phyloP scores from a whole-genome alignment of 30 jellyfish, hydroid and myxozoan genomes.

The Cassiopea andromeda region DNA sequence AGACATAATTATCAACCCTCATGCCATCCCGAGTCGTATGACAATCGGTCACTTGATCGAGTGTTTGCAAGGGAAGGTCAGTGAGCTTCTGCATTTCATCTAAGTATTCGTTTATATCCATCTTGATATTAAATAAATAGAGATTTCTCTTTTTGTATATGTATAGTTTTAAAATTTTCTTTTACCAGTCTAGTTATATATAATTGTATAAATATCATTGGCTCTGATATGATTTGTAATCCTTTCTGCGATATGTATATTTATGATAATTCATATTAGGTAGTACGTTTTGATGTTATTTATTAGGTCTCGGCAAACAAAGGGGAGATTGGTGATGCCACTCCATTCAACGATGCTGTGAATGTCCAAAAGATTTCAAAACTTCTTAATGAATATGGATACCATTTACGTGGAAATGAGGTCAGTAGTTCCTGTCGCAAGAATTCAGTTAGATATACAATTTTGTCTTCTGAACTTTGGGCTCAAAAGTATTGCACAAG shows the following conservation, averaged over 20 bases:
- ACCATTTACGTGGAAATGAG: slow-evolving; percentile 99
- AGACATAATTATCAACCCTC: slow-evolving; percentile 98
- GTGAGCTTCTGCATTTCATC: neutral
- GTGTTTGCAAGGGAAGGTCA: slow-evolving; percentile 98
- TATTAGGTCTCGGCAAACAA: slow-evolving; percentile 97
- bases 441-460: too few relatives aligned
- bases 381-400: slow-evolving; percentile 92
- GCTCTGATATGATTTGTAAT: too few relatives aligned
- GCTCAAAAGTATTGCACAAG: too few relatives aligned
- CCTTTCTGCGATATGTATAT: too few relatives aligned
- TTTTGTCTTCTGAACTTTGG: too few relatives aligned
- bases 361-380: slow-evolving; percentile 96
- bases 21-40: slow-evolving; percentile 99
- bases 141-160: neutral
- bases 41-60: slow-evolving; percentile 99
- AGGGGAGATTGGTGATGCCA: slow-evolving; percentile 99
- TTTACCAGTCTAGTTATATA: too few relatives aligned
- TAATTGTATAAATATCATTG: too few relatives aligned
- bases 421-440: slow-evolving; percentile 26
- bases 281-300: neutral
- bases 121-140: neutral
- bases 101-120: neutral
- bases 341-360: slow-evolving; percentile 99
- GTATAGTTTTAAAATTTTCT: too few relatives aligned
- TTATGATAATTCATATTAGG: neutral